Evolutionary conservation across 2,797 vertebrate species (phyloP), one percentile per base, ranked within the genome.

Genomic region (Vultur gryphus): DNA sequence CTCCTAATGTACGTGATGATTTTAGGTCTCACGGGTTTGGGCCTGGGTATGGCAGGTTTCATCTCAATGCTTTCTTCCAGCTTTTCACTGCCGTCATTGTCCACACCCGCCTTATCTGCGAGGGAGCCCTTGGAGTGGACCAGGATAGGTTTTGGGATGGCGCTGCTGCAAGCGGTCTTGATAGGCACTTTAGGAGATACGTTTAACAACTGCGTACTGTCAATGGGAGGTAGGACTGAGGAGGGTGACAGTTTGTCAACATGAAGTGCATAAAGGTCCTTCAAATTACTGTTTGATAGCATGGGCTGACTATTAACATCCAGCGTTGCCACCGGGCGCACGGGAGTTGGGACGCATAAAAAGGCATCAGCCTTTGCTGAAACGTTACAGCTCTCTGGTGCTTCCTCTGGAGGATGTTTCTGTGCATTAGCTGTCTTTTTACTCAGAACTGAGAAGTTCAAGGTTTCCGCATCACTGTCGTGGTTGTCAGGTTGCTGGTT

Each of bases 1-100:
- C 99, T 99, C 64, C 99, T 98, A 24, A 99, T 98, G 29, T 99
- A 99, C 2, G 99, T 99, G 95, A 99, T 99, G 91, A 99, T 99
- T 98, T 99, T 99, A 55, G 99, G 99, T 62, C 99, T 98, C 70
- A 99, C 98, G 0, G 99, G 99, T 97, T 99, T 99, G 88, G 99
- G 99, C 82, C 99, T 99, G 43, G 98, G 98, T 98, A 99, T 28
- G 29, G 97, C 39, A n/a, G 98, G 97, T 70, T 97, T 98, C 16
- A 94, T 18, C 93, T 99, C 97, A 31, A 97, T 44, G 24, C 90
- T 97, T 76, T 98, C 97, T 52, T 99, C 99, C 3, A 92, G 59
- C 48, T 98, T 99, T 71, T 98, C 98, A 64, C 51, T 98, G 89
- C 89, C 81, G 35, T 93, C 96, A 28, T 72, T 97, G 90, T 98